Evolutionary conservation across 2,888 invertebrate genomes (phyloP).

Genomic region (Clitarchus hookeri): DNA sequence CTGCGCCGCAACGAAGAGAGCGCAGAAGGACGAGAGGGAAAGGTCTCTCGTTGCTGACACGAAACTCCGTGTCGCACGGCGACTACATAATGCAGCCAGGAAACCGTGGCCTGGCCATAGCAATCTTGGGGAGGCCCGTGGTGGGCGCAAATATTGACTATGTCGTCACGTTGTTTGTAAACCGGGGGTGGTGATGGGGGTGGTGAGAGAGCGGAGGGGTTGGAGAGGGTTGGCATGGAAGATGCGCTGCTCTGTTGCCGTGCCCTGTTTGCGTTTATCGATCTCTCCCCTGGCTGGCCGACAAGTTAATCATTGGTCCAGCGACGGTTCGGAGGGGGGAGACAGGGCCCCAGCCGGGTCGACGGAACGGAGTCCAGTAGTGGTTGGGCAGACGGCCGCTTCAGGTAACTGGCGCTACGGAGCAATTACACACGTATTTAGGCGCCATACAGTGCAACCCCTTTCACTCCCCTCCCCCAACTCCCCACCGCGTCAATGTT

Average conservation of each 20-base stretch:
- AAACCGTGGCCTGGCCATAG: not conserved
- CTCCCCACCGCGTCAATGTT: too few species aligned
- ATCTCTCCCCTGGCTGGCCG: not conserved
- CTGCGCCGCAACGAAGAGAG: too few species aligned
- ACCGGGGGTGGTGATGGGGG: not conserved
- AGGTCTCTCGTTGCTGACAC: not conserved
- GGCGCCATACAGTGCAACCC: too few species aligned
- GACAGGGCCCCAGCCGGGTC: not conserved
- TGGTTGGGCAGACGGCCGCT: too few species aligned
- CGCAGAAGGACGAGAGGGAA: too few species aligned
- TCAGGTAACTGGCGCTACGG: too few species aligned
- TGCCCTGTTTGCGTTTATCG: not conserved
- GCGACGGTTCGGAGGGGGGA: not conserved
- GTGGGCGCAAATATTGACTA: not conserved
- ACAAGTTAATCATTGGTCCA: conserved; percentile 4
- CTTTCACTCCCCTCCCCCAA: too few species aligned
- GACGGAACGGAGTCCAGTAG: too few species aligned
- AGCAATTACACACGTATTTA: too few species aligned
- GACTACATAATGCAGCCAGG: not conserved
- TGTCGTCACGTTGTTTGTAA: not conserved
- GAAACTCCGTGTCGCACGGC: not conserved
- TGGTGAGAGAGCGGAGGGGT: not conserved
- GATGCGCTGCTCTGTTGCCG: not conserved
- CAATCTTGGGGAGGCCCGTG: not conserved
- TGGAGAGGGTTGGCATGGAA: not conserved